phyloP scores from a whole-genome alignment of 2,113 vertebrate genomes.

The Varanus komodoensis region DNA sequence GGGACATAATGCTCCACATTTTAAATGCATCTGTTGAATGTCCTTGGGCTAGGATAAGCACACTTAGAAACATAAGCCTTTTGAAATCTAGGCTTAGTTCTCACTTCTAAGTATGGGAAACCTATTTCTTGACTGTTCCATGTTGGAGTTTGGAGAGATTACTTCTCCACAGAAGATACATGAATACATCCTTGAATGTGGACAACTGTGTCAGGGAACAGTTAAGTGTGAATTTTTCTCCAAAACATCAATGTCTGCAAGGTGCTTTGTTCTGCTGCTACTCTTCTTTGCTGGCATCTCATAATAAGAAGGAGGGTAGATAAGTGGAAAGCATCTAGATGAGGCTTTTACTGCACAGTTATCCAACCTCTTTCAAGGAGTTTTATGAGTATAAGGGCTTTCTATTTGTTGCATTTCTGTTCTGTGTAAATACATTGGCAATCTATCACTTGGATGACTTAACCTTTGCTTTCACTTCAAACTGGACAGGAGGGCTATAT shows the following conservation, averaged over 20 bases:
- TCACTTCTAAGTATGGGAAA: background rate
- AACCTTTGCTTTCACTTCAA: background rate
- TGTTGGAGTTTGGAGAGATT: background rate
- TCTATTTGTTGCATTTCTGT: too few relatives aligned
- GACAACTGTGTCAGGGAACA: background rate
- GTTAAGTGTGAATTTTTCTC: too few relatives aligned
- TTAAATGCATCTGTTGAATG: conserved; percentile 23
- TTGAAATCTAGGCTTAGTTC: background rate
- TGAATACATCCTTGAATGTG: background rate
- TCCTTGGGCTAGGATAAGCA: background rate
- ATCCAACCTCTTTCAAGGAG: too few relatives aligned
- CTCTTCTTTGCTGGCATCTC: background rate
- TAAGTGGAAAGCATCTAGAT: background rate
- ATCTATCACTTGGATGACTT: background rate
- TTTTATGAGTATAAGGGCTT: background rate
- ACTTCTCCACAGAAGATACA: background rate
- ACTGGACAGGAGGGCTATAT: background rate
- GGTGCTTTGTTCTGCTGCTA: background rate
- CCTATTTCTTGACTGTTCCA: background rate
- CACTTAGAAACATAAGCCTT: background rate
- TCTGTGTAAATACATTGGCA: too few relatives aligned
- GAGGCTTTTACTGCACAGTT: too few relatives aligned
- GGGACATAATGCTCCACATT: background rate
- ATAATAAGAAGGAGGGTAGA: background rate
- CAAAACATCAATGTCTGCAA: background rate